These are phyloP conservation scores for Brenthis daphne DNA, from an alignment of 2,888 invertebrate species.

Conservation along the genomic window DNA sequence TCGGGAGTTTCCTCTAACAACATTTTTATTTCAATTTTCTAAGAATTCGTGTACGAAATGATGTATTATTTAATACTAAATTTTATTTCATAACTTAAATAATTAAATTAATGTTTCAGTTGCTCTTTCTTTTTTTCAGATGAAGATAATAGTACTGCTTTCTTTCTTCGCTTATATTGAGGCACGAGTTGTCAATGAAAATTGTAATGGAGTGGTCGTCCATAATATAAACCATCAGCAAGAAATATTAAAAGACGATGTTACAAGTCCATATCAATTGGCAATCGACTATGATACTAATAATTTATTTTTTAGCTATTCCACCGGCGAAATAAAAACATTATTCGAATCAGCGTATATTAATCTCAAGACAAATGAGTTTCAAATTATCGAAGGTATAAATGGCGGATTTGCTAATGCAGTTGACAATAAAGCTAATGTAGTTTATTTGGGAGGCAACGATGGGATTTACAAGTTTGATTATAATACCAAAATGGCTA, in stretches of 20 bases:
- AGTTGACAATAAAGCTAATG: slow-evolving; percentile 51
- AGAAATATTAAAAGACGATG: slow-evolving; percentile 47
- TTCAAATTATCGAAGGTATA: slow-evolving; percentile 51
- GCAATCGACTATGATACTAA: slow-evolving; percentile 63
- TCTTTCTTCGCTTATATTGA: slow-evolving; percentile 27
- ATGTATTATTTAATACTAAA: too few relatives aligned
- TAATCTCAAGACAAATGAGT: slow-evolving; percentile 56
- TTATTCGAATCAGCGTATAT: slow-evolving; percentile 54
- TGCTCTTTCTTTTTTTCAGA: slow-evolving; percentile 35
- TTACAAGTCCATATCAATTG: slow-evolving; percentile 60
- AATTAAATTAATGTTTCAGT: background rate
- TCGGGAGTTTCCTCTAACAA: too few relatives aligned
- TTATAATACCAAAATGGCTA: slow-evolving; percentile 50
- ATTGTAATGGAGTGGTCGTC: slow-evolving; percentile 44
- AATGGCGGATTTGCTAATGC: slow-evolving; percentile 59
- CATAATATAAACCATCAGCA: slow-evolving; percentile 43
- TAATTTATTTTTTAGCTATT: slow-evolving; percentile 62
- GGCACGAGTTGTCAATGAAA: slow-evolving; percentile 35
- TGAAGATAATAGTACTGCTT: slow-evolving; percentile 36
- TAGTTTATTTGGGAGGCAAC: slow-evolving; percentile 61
- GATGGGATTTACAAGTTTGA: slow-evolving; percentile 60
- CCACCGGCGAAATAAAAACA: slow-evolving; percentile 38
- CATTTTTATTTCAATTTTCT: too few relatives aligned
- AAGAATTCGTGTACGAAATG: too few relatives aligned
- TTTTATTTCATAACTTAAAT: background rate